Evolutionary conservation across 2,113 vertebrate genomes (phyloP).

Genomic region (Grallaria varia): DNA sequence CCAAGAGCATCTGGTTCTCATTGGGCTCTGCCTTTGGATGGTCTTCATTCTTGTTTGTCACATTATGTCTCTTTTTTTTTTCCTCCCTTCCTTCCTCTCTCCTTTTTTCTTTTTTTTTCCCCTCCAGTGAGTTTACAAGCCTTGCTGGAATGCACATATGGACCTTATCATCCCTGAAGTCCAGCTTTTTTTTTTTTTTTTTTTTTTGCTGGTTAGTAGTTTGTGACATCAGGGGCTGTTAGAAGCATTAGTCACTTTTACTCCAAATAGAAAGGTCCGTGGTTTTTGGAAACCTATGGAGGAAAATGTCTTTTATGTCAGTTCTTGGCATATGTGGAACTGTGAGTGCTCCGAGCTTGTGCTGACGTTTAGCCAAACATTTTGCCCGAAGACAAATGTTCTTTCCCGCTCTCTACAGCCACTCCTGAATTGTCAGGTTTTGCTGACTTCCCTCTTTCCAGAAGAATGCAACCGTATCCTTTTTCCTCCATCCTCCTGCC

Average conservation of each 20-base stretch:
- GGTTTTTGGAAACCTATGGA: constrained; percentile 47
- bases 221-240: constrained; percentile 51
- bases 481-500: not conserved
- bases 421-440: not conserved
- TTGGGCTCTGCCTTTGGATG: constrained; percentile 31
- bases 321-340: constrained; percentile 23
- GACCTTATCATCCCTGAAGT: constrained; percentile 61
- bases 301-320: constrained; percentile 52
- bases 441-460: constrained; percentile 3
- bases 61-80: not conserved
- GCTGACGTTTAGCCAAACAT: constrained; percentile 50
- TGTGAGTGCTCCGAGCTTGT: constrained; percentile 10
- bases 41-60: constrained; percentile 59
- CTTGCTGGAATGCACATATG: constrained; percentile 75
- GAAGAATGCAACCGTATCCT: not conserved
- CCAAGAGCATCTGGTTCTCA: constrained; percentile 62
- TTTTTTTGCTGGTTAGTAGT: constrained; percentile 57
- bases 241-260: constrained; percentile 40
- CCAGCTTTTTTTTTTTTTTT: not conserved
- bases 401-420: not conserved
- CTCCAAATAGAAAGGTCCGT: constrained; percentile 47
- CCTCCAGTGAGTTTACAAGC: constrained; percentile 33
- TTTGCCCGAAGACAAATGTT: constrained; percentile 51
- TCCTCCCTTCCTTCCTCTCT: not conserved
- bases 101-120: not conserved